These are phyloP conservation scores for Polyommatus icarus DNA, from an alignment of 2,888 invertebrate genomes.

Conservation along the genomic window DNA sequence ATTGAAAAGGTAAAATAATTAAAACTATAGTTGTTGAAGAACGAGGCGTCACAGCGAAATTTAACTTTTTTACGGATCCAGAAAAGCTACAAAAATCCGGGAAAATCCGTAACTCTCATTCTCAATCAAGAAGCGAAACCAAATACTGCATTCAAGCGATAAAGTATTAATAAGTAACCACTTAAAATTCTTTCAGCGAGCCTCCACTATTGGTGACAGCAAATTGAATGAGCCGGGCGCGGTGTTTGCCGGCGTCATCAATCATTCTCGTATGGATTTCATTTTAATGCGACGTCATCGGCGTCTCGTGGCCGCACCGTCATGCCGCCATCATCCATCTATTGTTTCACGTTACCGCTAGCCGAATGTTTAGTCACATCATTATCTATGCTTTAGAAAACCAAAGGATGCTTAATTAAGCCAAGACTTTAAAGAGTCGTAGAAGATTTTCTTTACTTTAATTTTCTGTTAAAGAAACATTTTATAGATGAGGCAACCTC, in stretches of 20 bases:
- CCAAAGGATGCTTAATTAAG: background rate
- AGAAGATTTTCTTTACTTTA: background rate
- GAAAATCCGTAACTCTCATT: background rate
- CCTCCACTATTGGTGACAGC: conserved; percentile 58
- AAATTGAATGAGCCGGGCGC: conserved; percentile 74
- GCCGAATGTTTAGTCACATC: conserved; percentile 42
- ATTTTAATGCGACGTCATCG: conserved; percentile 78
- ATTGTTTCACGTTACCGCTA: conserved; percentile 48
- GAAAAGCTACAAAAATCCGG: background rate
- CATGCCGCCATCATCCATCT: conserved; percentile 45
- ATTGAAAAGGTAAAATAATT: background rate
- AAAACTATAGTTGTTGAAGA: too few relatives aligned
- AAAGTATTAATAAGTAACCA: conserved; percentile 10
- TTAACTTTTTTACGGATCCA: background rate
- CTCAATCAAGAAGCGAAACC: background rate
- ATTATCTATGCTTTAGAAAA: conserved; percentile 36
- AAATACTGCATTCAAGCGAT: background rate
- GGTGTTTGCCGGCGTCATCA: conserved; percentile 74
- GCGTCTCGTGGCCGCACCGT: conserved; percentile 63
- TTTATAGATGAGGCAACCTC: background rate
- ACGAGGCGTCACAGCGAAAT: too few relatives aligned
- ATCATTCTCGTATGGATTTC: conserved; percentile 77
- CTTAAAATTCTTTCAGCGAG: conserved; percentile 40
- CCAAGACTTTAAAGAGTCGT: background rate
- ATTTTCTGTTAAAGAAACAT: background rate